Percentiles rank a stretch among this genome's conserved stretches.
Evolutionary conservation across 2,888 invertebrate species (phyloP).

Genomic region (Melolontha melolontha): DNA sequence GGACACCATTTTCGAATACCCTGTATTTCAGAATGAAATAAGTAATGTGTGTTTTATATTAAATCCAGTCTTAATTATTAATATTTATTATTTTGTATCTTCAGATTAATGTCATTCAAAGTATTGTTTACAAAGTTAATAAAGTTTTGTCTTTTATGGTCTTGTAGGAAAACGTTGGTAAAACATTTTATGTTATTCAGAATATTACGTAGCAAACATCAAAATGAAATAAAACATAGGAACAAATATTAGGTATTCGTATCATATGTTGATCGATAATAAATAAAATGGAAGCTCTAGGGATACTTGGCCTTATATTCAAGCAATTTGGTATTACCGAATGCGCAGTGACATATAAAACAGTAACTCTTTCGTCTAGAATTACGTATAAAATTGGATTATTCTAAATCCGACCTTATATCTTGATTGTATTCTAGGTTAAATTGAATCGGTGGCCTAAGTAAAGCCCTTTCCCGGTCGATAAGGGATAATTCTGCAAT

Average conservation of each 20-base stretch:
- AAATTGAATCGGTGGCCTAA: constrained; percentile 51
- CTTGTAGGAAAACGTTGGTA: too few species aligned
- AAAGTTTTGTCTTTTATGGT: too few species aligned
- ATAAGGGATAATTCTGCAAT: constrained; percentile 52
- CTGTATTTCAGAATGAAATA: too few species aligned
- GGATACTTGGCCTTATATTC: constrained; percentile 13
- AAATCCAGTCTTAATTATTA: too few species aligned
- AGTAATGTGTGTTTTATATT: too few species aligned
- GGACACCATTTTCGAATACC: too few species aligned
- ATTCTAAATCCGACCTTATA: constrained; percentile 37
- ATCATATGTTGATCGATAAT: constrained; percentile 22
- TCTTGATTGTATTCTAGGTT: constrained; percentile 40
- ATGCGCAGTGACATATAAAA: constrained; percentile 36
- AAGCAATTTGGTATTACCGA: constrained; percentile 34
- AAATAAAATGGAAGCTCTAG: constrained; percentile 23
- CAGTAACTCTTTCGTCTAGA: constrained; percentile 36
- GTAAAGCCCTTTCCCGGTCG: constrained; percentile 51
- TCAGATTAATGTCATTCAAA: too few species aligned
- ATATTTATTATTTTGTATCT: too few species aligned
- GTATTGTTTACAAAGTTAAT: too few species aligned
- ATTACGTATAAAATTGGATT: constrained; percentile 39
- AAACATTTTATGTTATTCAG: too few species aligned
- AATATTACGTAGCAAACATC: too few species aligned
- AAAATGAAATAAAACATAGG: too few species aligned
- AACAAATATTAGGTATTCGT: constrained; percentile 1